Conservation (phyloP, 2,113 vertebrate species). For the Xenopus borealis region DNA sequence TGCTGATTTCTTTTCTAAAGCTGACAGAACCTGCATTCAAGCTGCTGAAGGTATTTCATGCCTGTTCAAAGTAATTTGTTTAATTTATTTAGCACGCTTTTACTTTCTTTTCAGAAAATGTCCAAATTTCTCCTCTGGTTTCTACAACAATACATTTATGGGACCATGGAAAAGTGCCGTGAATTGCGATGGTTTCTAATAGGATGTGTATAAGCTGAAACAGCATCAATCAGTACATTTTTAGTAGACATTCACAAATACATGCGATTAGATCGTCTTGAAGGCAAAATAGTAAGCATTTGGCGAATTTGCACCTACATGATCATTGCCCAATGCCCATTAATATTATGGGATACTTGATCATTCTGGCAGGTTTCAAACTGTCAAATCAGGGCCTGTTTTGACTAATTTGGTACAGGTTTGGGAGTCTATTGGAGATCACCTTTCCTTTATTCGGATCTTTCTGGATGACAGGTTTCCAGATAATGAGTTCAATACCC, state of each 20-base stretch:
- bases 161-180: constrained; percentile 25
- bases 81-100: constrained; percentile 28
- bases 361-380: no score
- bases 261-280: constrained; percentile 4
- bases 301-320: no score
- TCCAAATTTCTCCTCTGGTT: constrained; percentile 32
- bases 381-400: no score
- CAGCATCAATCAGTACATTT: constrained; percentile 5
- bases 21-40: constrained; percentile 9
- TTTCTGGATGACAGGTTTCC: no score
- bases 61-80: constrained; percentile 28
- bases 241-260: constrained; percentile 5
- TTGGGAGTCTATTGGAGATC: no score
- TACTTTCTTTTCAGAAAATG: constrained; percentile 28
- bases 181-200: constrained; percentile 26
- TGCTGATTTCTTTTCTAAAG: neutral
- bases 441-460: no score
- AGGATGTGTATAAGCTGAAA: neutral
- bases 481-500: no score
- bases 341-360: no score
- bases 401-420: no score
- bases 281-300: neutral
- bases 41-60: constrained; percentile 24
- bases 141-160: constrained; percentile 13
- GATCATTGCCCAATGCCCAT: no score